Evolutionary conservation across 1,140 invertebrate species (phyloP).

Genomic region (Eulimnadia texana): DNA sequence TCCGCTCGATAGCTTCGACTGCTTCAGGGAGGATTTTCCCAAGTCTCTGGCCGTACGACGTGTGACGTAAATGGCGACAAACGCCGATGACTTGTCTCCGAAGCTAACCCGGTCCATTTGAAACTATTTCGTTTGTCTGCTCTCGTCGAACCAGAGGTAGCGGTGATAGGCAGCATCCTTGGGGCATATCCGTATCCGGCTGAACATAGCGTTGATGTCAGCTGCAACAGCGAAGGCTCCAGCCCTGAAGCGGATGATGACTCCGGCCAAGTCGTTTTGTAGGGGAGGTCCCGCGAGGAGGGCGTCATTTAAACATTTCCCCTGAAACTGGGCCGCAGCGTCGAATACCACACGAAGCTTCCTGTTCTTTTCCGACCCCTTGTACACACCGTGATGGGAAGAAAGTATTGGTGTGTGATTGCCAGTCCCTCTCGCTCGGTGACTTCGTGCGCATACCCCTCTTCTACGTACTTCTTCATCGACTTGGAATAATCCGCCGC

Average conservation of each 20-base stretch:
- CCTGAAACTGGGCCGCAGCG: background rate
- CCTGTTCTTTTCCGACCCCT: background rate
- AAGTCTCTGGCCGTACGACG: background rate
- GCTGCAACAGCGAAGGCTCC: conserved; percentile 10
- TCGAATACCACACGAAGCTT: conserved; percentile 3
- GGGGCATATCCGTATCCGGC: background rate
- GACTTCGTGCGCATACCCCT: conserved; percentile 3
- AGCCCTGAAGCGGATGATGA: conserved; percentile 16
- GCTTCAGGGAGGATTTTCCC: background rate
- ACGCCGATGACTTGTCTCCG: background rate
- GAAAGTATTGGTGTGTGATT: background rate
- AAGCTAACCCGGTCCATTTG: conserved; percentile 5
- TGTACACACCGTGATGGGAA: conserved; percentile 8
- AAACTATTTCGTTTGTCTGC: background rate
- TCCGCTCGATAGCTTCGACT: conserved; percentile 4
- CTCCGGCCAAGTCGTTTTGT: conserved; percentile 7
- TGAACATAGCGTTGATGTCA: conserved; percentile 15
- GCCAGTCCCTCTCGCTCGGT: background rate
- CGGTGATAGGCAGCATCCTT: background rate
- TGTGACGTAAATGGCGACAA: background rate
- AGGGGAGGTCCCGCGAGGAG: conserved; percentile 14
- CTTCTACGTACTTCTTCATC: conserved; percentile 8
- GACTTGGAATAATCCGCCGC: background rate
- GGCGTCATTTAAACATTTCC: conserved; percentile 15
- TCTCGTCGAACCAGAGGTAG: background rate